These are phyloP conservation scores for Peucedramus taeniatus DNA, from an alignment of 2,113 vertebrate genomes.

Conservation along the genomic window DNA sequence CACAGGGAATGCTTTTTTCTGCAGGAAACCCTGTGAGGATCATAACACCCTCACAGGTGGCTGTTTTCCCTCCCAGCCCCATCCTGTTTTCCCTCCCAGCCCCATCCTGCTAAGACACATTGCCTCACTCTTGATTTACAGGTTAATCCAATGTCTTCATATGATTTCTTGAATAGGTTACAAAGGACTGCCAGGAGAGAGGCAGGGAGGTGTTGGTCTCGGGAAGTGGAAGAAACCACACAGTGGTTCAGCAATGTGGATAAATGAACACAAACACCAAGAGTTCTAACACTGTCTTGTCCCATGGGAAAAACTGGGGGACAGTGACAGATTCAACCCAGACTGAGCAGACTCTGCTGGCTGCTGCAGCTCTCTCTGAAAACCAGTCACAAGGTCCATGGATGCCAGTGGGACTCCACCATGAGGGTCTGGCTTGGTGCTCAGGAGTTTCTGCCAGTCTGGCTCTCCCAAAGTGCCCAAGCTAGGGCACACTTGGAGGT, in stretches of 20 bases:
- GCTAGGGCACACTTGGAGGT: neutral
- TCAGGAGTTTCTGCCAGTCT: neutral
- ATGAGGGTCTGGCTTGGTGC: neutral
- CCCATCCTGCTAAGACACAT: neutral
- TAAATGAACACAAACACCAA: neutral
- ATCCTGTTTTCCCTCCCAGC: neutral
- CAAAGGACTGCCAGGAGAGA: neutral
- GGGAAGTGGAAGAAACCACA: fast-evolving
- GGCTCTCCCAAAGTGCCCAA: neutral
- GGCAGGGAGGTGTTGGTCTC: neutral
- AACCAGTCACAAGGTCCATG: neutral
- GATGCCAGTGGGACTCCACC: fast-evolving
- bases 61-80: neutral
- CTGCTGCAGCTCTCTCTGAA: fast-evolving
- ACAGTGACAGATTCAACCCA: neutral
- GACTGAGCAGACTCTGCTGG: neutral
- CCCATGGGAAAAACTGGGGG: neutral
- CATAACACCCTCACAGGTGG: fast-evolving
- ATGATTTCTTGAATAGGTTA: neutral
- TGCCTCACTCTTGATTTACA: neutral
- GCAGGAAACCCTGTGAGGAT: neutral
- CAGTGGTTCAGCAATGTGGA: neutral
- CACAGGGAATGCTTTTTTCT: neutral
- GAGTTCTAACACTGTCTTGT: fast-evolving
- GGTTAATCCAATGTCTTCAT: neutral